Evolutionary conservation across 2,888 invertebrate genomes (phyloP).

Genomic region (Agriotes lineatus): DNA sequence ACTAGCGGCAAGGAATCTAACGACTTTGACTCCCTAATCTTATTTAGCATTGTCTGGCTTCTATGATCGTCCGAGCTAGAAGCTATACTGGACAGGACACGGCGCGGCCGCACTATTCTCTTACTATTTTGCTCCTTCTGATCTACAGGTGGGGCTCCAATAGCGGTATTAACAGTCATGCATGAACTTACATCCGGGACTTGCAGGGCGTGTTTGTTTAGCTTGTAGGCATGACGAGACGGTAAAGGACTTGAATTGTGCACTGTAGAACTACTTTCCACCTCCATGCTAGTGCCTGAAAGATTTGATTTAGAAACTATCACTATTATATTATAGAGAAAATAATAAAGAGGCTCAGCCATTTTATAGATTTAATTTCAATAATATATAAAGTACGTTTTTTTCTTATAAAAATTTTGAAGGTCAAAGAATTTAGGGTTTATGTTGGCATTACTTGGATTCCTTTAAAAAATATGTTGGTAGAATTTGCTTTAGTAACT

Average conservation of each 20-base stretch:
- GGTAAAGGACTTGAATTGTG: constrained; percentile 69
- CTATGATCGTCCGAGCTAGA: constrained; percentile 72
- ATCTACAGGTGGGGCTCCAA: constrained; percentile 62
- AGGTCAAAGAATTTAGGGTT: no score
- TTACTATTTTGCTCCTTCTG: constrained; percentile 52
- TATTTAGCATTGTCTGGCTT: constrained; percentile 60
- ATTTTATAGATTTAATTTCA: no score
- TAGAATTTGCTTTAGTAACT: no score
- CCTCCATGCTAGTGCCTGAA: constrained; percentile 67
- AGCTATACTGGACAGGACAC: constrained; percentile 76
- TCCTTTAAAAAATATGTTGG: no score
- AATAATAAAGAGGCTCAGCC: no score
- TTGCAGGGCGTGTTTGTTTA: constrained; percentile 67
- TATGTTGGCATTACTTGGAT: no score
- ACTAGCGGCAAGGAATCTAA: constrained; percentile 75
- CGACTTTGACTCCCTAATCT: constrained; percentile 74
- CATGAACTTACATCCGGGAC: constrained; percentile 69
- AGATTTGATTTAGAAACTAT: no score
- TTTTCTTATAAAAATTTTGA: no score
- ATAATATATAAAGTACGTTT: no score
- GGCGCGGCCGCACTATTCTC: constrained; percentile 61
- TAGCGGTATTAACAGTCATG: constrained; percentile 66
- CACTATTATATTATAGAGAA: no score
- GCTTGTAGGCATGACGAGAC: constrained; percentile 58
- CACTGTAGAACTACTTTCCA: constrained; percentile 70